Evolutionary conservation across 53 echinoderm and acorn worm species (phyloP), one percentile per base, ranked within the genome.

Genomic region (Holothuria leucospilota): DNA sequence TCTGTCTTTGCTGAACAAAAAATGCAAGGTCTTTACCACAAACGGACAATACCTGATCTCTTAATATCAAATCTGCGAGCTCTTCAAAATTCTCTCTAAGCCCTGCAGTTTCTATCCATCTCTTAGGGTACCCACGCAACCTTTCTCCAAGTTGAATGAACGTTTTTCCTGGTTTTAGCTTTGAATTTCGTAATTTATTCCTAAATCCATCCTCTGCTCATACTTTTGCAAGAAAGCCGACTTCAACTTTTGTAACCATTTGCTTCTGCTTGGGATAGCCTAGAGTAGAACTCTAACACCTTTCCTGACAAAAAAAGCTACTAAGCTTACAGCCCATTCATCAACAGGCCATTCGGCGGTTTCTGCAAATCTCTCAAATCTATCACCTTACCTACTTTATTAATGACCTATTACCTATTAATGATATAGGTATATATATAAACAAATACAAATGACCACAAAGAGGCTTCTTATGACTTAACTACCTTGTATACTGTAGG

Each of bases 311-410:
- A 46, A 1, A 88, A 67, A 40, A n/a, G 82, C 82, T 53, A 82
- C 81, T 59, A 88, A 39, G 51, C 68, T 53, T 8, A 82, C 59
- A 53, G 88, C 88, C 82, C 88, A 88, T 29, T 29, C 82, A 81
- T 68, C 29, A 26, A 34, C 8, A 29, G 29, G 56, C 88, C 82
- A 88, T 20, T n/a, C 29, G 51, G 67, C 81, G n/a, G 69, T 63
- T 29, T 49, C 58, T 51, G 88, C 88, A 38, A 80, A 88, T 51
- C 88, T 39, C 30, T 88, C 88, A 39, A 80, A 88, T 29, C 82
- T 42, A 58, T 49, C 49, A 49, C 2, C 49, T 49, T 49, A 49
- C 0, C 49, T 49, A 49, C 49, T 49, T 49, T 49, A 49, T 49
- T 49, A 11, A 2, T 49, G 13, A 49, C 49, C 6, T 49, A 49